A percentile compares a stretch with the other conserved stretches of the same genome.
Conservation (phyloP, 2,888 invertebrate species). For the Phoronis australis region DNA sequence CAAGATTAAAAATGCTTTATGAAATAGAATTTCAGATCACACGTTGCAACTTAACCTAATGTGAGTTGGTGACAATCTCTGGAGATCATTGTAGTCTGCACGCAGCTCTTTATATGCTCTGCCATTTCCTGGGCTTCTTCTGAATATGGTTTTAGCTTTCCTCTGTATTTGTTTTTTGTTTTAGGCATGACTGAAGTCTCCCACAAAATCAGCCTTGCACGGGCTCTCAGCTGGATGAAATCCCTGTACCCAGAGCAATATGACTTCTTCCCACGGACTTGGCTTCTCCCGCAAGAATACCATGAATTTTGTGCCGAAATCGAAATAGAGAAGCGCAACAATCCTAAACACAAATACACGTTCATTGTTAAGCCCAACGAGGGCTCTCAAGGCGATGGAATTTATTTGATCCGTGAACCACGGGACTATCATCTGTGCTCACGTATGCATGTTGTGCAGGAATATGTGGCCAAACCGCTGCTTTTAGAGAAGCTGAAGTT, state of each 20-base stretch:
- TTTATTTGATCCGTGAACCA: conserved; percentile 53
- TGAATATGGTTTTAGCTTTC: not conserved
- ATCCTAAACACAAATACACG: conserved; percentile 29
- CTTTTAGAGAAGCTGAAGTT: conserved; percentile 54
- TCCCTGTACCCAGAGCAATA: conserved; percentile 54
- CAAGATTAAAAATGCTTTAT: not conserved
- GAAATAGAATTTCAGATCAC: not conserved
- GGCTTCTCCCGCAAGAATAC: conserved; percentile 55
- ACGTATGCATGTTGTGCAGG: conserved; percentile 45
- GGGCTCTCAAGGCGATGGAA: conserved; percentile 56
- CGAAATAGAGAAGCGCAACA: conserved; percentile 22
- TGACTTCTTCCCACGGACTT: conserved; percentile 55
- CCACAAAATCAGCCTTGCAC: conserved; percentile 53
- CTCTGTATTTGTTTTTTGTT: not conserved
- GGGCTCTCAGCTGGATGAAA: conserved; percentile 53
- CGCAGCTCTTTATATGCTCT: not conserved
- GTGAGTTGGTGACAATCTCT: too few species aligned
- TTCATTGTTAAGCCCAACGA: conserved; percentile 57
- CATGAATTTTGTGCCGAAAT: conserved; percentile 39
- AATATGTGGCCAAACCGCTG: conserved; percentile 54
- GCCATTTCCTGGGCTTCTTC: not conserved
- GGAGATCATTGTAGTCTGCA: not conserved
- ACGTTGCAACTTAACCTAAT: too few species aligned
- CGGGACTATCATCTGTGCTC: conserved; percentile 35
- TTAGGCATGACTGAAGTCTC: conserved; percentile 55